Evolutionary conservation across 2,888 invertebrate genomes (phyloP).

Genomic region (Phasia obesa): DNA sequence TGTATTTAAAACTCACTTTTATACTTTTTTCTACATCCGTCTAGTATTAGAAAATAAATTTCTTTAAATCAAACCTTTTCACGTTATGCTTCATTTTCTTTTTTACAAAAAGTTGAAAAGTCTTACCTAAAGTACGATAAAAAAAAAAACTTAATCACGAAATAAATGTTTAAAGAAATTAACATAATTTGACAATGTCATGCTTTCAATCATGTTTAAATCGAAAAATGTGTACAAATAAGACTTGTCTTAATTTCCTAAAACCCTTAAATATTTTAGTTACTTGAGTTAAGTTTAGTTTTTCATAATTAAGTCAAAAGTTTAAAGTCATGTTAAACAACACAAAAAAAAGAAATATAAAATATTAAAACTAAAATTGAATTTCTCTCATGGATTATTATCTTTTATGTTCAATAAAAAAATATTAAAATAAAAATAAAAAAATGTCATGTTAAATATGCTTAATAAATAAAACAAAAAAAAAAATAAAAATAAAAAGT

Average conservation of each 20-base stretch:
- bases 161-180: constrained; percentile 65
- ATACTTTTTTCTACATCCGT: constrained; percentile 33
- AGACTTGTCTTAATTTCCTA: not conserved
- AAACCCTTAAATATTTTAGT: constrained; percentile 10
- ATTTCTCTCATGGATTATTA: constrained; percentile 69
- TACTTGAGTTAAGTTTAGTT: constrained; percentile 29
- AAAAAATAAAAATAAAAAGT: constrained; percentile 13
- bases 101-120: constrained; percentile 18
- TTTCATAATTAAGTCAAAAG: constrained; percentile 58
- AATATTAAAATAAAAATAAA: constrained; percentile 4
- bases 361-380: constrained; percentile 14
- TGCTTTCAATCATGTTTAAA: constrained; percentile 66
- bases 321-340: constrained; percentile 47
- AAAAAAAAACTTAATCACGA: constrained; percentile 60
- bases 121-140: constrained; percentile 20
- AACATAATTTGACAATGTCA: constrained; percentile 69
- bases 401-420: constrained; percentile 63
- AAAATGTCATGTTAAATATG: constrained; percentile 55
- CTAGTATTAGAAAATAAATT: constrained; percentile 19
- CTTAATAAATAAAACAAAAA: constrained; percentile 38
- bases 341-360: constrained; percentile 5
- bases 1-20: not conserved
- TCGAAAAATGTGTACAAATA: not conserved
- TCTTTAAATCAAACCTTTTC: constrained; percentile 29
- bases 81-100: not conserved